These are phyloP conservation scores for Pseudotriccus pelzelni DNA, from an alignment of 2,797 vertebrate species.

Conservation along the genomic window DNA sequence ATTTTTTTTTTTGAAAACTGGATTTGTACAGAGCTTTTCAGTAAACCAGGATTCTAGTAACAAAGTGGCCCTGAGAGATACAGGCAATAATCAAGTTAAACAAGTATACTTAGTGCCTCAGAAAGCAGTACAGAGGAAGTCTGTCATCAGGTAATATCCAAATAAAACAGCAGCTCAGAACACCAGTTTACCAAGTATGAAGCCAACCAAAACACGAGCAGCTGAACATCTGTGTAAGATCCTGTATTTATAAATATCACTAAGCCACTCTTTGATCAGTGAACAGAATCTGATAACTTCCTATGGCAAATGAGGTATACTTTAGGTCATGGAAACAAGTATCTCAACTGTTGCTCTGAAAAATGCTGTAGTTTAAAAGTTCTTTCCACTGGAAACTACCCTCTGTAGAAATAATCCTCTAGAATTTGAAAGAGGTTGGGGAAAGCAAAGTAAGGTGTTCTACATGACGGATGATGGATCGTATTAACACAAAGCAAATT, in stretches of 20 bases:
- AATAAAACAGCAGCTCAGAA: not conserved
- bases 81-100: not conserved
- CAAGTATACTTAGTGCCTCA: not conserved
- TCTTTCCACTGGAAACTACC: not conserved
- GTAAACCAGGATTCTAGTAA: not conserved
- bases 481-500: conserved; percentile 21
- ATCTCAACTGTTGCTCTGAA: not conserved
- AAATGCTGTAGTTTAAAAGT: not conserved
- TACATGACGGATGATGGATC: not conserved
- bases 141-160: not conserved
- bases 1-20: not conserved
- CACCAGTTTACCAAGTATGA: not conserved
- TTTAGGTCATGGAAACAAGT: not conserved
- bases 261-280: not conserved
- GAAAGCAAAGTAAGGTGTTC: not conserved
- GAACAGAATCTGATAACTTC: not conserved
- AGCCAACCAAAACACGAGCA: not conserved
- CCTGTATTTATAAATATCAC: not conserved
- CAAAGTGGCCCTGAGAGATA: not conserved
- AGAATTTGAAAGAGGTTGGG: not conserved
- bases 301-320: not conserved
- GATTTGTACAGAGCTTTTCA: not conserved
- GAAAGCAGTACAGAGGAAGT: not conserved
- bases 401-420: not conserved
- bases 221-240: not conserved